phyloP scores from a whole-genome alignment of 2,113 vertebrate genomes.

The Periophthalmus modestus region DNA sequence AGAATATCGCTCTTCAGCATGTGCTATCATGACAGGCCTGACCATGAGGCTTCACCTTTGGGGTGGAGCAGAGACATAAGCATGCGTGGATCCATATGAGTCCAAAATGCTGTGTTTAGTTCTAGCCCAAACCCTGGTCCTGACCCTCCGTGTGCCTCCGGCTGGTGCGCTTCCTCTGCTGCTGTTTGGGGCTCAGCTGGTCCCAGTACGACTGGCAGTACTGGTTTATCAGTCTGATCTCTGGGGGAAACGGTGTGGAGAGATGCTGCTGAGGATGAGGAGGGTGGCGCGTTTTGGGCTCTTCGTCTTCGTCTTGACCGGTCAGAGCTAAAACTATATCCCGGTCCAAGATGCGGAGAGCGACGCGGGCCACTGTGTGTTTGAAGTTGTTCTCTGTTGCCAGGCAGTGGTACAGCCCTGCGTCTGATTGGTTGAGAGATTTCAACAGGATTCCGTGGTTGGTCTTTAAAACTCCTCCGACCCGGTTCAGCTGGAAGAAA shows the following conservation, averaged over 20 bases:
- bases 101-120: slow-evolving; percentile 44
- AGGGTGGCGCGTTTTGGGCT: slow-evolving; percentile 36
- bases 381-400: slow-evolving; percentile 85
- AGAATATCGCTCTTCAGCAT: too few species aligned
- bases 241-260: slow-evolving; percentile 63
- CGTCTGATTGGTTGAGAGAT: slow-evolving; percentile 76
- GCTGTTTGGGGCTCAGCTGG: slow-evolving; percentile 62
- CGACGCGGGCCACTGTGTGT: slow-evolving; percentile 79
- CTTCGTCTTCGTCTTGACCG: slow-evolving; percentile 67
- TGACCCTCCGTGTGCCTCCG: slow-evolving; percentile 76
- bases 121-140: slow-evolving; percentile 74
- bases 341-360: slow-evolving; percentile 78
- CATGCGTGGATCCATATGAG: slow-evolving; percentile 51
- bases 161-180: slow-evolving; percentile 70
- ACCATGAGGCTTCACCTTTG: slow-evolving; percentile 33
- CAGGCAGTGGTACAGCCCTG: slow-evolving; percentile 82
- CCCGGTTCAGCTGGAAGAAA: slow-evolving; percentile 69
- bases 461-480: slow-evolving; percentile 74
- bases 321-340: slow-evolving; percentile 81
- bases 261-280: slow-evolving; percentile 21
- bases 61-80: slow-evolving; percentile 39
- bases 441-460: slow-evolving; percentile 83
- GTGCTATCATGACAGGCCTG: too few species aligned
- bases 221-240: slow-evolving; percentile 78
- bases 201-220: slow-evolving; percentile 82